Percentiles rank a stretch among this genome's conserved stretches.
These are phyloP conservation scores for Zoroaster sp. DNA, from an alignment of 53 echinoderm and acorn worm species.

Conservation along the genomic window DNA sequence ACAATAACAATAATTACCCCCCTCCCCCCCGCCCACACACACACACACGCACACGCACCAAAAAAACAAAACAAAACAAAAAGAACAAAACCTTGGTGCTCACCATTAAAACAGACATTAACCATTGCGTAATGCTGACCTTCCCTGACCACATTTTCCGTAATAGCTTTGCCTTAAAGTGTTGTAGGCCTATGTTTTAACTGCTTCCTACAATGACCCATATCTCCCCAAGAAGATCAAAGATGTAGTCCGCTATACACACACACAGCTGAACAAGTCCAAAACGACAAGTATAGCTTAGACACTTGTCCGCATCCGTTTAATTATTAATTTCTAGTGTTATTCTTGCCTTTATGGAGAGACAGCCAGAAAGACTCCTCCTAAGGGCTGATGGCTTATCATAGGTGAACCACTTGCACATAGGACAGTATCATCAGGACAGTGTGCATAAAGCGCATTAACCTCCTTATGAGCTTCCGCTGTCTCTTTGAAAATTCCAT, in stretches of 20 bases:
- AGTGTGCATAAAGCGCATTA: neutral
- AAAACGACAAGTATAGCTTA: neutral
- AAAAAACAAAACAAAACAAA: no score
- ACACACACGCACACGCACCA: no score
- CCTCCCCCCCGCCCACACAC: no score
- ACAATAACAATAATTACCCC: no score
- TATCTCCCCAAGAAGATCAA: neutral
- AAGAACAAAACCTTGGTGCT: no score
- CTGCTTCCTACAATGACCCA: neutral
- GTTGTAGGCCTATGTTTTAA: neutral
- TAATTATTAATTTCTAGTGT: neutral
- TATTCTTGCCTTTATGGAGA: neutral
- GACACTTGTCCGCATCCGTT: neutral
- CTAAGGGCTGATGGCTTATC: neutral
- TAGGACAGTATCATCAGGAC: neutral
- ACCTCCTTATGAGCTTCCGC: neutral
- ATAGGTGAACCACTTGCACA: neutral
- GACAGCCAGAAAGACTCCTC: neutral
- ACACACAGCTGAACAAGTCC: neutral
- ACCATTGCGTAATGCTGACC: no score
- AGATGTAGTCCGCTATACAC: neutral
- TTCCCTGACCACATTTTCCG: no score
- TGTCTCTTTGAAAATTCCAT: neutral
- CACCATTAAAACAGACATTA: no score
- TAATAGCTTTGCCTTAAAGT: no score